Conservation (phyloP, 1,140 invertebrate species). For the Phthorimaea operculella region DNA sequence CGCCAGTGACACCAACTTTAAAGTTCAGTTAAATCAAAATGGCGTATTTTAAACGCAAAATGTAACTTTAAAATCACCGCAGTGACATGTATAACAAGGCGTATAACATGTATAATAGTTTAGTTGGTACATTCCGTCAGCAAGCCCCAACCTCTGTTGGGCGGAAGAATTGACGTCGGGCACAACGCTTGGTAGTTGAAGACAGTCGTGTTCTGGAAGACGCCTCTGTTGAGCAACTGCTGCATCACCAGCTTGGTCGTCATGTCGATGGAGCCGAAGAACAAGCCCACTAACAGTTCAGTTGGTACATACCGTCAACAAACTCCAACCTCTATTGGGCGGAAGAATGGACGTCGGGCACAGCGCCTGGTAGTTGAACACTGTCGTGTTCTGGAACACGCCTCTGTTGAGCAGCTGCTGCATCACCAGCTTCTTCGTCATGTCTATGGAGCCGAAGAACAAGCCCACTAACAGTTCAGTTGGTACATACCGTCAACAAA, state of each 20-base stretch:
- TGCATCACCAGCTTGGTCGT: conserved; percentile 74
- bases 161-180: conserved; percentile 26
- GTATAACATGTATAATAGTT: no score
- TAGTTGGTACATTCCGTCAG: no score
- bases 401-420: conserved; percentile 77
- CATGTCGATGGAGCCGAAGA: conserved; percentile 88
- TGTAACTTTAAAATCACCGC: no score
- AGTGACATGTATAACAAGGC: no score
- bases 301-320: no score
- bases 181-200: conserved; percentile 91
- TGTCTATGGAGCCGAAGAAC: conserved; percentile 89
- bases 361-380: conserved; percentile 89
- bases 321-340: conserved; percentile 32
- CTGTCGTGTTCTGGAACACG: conserved; percentile 79
- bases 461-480: no score
- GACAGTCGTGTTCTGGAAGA: conserved; percentile 81
- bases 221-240: conserved; percentile 77
- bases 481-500: no score
- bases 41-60: no score
- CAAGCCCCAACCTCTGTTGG: conserved; percentile 35
- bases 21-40: no score
- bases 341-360: conserved; percentile 63
- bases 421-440: conserved; percentile 74
- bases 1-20: no score
- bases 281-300: conserved; percentile 81